Conservation (phyloP, 2,797 vertebrate genomes). For the Alectoris magna region DNA sequence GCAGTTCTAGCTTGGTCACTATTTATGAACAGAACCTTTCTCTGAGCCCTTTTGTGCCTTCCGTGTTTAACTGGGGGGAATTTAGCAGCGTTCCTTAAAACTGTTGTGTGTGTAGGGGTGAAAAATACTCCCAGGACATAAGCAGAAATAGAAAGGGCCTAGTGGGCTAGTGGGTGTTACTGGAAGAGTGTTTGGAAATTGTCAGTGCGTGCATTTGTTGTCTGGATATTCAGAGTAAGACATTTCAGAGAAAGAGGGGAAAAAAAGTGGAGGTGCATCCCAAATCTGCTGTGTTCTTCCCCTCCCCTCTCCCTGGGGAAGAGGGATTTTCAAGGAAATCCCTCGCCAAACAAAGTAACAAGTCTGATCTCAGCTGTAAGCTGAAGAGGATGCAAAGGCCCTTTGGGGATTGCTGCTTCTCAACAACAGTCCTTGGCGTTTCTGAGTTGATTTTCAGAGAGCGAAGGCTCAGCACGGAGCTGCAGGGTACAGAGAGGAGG, state of each 20-base stretch:
- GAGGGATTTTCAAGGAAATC: neutral
- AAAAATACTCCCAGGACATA: neutral
- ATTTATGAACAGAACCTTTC: accelerated
- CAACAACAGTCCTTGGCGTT: neutral
- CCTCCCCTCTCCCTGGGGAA: neutral
- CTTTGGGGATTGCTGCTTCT: neutral
- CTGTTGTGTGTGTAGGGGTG: neutral
- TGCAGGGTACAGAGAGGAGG: neutral
- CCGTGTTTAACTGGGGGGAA: accelerated
- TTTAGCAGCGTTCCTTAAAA: neutral
- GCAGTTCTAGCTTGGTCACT: accelerated
- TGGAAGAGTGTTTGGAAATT: neutral
- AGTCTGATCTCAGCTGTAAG: neutral
- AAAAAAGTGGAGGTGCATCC: neutral
- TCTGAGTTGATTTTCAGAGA: neutral
- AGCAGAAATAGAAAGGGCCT: neutral
- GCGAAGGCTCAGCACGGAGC: neutral
- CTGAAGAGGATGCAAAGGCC: neutral
- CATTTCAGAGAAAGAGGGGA: neutral
- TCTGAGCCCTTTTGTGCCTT: neutral
- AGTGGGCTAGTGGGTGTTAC: neutral
- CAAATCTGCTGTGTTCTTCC: neutral
- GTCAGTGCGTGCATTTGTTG: accelerated
- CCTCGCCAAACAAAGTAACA: accelerated
- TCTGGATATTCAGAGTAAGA: neutral